Conservation (phyloP, 2,797 vertebrate genomes). For the Chanos chanos region DNA sequence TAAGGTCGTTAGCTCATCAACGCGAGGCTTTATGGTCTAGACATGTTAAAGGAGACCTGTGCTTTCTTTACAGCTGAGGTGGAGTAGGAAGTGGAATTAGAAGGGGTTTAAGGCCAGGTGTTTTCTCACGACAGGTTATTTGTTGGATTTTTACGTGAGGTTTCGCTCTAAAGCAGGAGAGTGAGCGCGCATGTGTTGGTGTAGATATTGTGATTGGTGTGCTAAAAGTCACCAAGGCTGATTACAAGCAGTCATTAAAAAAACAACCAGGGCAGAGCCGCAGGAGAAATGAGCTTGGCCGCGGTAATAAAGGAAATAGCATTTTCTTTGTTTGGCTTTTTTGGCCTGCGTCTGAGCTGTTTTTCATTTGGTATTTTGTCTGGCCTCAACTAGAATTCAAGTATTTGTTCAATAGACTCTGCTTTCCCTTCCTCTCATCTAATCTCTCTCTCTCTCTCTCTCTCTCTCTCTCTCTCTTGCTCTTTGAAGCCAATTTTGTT, state of each 20-base stretch:
- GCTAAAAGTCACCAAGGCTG: too few relatives aligned
- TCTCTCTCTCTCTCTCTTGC: slow-evolving; percentile 19
- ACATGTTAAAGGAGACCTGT: too few relatives aligned
- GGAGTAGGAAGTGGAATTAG: not conserved
- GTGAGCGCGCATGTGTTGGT: too few relatives aligned
- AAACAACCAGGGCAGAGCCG: not conserved
- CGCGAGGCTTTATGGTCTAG: too few relatives aligned
- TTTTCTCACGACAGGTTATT: too few relatives aligned
- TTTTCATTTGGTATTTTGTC: slow-evolving; percentile 47
- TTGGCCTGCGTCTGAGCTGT: slow-evolving; percentile 20
- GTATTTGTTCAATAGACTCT: slow-evolving; percentile 37
- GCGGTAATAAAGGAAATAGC: slow-evolving; percentile 33
- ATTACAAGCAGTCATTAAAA: slow-evolving; percentile 26
- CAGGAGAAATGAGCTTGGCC: slow-evolving; percentile 25
- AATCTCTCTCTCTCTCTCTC: not conserved
- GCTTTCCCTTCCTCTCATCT: not conserved
- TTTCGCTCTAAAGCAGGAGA: too few relatives aligned
- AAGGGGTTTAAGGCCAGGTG: slow-evolving; percentile 8
- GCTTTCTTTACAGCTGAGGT: not conserved
- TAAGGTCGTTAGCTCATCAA: slow-evolving; percentile 36
- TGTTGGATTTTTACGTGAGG: too few relatives aligned
- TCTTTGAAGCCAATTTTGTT: slow-evolving; percentile 38
- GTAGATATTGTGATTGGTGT: too few relatives aligned
- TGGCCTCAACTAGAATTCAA: slow-evolving; percentile 24
- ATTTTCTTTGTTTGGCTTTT: slow-evolving; percentile 32